Base-by-base conservation (phyloP, 53 echinoderm and acorn worm species). In the Crossaster papposus region DNA sequence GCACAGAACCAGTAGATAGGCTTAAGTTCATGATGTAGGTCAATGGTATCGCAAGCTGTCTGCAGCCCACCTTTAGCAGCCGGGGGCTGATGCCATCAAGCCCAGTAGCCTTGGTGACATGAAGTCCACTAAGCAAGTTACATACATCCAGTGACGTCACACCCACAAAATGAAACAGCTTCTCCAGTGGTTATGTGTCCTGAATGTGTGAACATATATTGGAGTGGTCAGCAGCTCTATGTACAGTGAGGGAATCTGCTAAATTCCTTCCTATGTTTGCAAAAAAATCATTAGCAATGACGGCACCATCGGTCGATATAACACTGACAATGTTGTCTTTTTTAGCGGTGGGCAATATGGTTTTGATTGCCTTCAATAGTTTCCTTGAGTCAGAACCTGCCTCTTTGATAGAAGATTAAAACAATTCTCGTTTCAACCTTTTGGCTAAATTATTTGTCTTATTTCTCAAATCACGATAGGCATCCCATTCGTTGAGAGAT, bases 91-190 rank as follows among this genome's bases (percentile, higher is more conserved):
- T 17, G 30, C 80, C 80, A 80, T 80, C 80, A 29, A 80, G 80
- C 28, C 80, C 58, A 53, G 80, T 54, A 54, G 80, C 58, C 80
- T 80, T 80, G 80, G 29, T 28, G 55, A 26, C 14, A 80, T 53
- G 55, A 26, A 80, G 80, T 29, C 54, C 55, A 80, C 80, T 8
- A 0, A 80, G 80, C 80, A 62, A 62, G 17, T 17, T 14, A 64
- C 81, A 79, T 26, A 79, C 79, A 28, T 79, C 79, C 3, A 9
- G 79, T 7, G 29, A 8, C 1, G 79, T 79, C 64, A 81, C 63
- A 81, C 81, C 81, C 81, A 81, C 81, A 81, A 64, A 81, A 81
- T 81, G 81, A 81, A 81, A 81, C 36, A 64, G 64, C 64, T 64
- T 64, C 81, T 81, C 81, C 81, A 81, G 14, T 33, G 81, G 81